These are phyloP conservation scores for Octomys mimax DNA, from an alignment of 2,797 vertebrate genomes.

Conservation along the genomic window DNA sequence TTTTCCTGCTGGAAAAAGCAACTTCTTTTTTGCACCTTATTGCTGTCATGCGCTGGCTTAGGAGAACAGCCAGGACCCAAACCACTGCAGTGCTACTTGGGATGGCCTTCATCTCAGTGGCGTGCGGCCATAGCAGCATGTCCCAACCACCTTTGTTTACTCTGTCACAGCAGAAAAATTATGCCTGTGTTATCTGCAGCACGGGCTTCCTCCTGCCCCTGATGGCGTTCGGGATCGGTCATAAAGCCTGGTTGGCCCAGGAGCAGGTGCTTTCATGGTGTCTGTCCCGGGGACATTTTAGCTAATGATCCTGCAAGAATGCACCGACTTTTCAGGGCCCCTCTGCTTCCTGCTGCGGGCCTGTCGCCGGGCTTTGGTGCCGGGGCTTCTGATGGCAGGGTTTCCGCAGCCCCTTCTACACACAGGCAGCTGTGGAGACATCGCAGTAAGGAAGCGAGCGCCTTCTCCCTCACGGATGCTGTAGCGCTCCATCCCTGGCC, in stretches of 20 bases:
- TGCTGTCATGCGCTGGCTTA: neutral
- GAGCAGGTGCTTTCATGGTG: neutral
- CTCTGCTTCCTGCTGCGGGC: too few relatives aligned
- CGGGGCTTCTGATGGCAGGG: constrained; percentile 69
- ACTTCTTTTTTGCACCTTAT: neutral
- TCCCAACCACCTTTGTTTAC: constrained; percentile 57
- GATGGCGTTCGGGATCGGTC: constrained; percentile 37
- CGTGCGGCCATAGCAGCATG: neutral
- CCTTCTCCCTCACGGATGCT: neutral
- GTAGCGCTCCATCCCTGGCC: neutral
- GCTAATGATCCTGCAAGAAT: neutral
- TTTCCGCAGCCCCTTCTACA: constrained; percentile 69
- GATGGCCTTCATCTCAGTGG: neutral
- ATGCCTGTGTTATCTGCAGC: neutral
- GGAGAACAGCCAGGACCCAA: neutral
- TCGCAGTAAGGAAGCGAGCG: constrained; percentile 23
- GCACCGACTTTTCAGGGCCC: constrained; percentile 1
- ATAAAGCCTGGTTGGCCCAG: constrained; percentile 1
- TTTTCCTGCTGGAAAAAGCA: neutral
- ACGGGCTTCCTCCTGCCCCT: constrained; percentile 68
- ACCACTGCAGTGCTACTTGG: neutral
- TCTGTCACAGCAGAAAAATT: neutral
- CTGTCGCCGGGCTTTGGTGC: neutral
- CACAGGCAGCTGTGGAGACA: constrained; percentile 65
- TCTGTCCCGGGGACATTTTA: constrained; percentile 44